phyloP scores from a whole-genome alignment of 2,797 vertebrate species.

The Synaphobranchus kaupii region DNA sequence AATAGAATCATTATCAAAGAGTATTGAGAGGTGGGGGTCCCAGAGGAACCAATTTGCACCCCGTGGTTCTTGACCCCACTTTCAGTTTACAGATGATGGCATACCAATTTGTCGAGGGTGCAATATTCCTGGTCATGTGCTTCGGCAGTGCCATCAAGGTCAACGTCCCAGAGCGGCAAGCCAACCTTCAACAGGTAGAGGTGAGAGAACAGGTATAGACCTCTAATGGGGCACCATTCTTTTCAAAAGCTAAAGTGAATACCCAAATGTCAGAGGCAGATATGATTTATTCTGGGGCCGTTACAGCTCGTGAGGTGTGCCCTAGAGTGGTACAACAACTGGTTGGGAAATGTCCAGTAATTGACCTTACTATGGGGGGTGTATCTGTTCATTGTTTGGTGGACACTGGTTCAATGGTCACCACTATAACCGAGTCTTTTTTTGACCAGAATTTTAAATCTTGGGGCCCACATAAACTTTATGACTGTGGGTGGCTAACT shows the following conservation, averaged over 20 bases:
- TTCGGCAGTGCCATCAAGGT: neutral
- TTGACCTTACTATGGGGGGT: neutral
- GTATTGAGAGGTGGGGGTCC: too few species aligned
- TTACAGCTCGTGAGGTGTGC: too few species aligned
- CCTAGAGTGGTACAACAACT: too few species aligned
- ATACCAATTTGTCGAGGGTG: neutral
- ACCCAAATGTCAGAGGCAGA: too few species aligned
- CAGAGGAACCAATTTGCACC: too few species aligned
- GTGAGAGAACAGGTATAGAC: too few species aligned
- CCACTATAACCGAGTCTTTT: neutral
- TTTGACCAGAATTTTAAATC: neutral
- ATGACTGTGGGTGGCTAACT: neutral
- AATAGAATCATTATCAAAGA: too few species aligned
- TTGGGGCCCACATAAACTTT: neutral
- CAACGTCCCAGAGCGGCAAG: neutral
- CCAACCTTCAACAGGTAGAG: too few species aligned
- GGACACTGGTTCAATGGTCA: neutral
- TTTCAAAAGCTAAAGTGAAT: too few species aligned
- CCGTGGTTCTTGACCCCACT: too few species aligned
- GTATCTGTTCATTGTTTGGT: neutral
- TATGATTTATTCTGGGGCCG: too few species aligned
- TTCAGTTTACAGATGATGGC: neutral
- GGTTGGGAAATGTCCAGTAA: neutral
- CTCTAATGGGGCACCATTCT: too few species aligned
- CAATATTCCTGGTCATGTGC: conserved; percentile 8